Evolutionary conservation across 2,888 invertebrate genomes (phyloP).

Genomic region (Oligia latruncula): DNA sequence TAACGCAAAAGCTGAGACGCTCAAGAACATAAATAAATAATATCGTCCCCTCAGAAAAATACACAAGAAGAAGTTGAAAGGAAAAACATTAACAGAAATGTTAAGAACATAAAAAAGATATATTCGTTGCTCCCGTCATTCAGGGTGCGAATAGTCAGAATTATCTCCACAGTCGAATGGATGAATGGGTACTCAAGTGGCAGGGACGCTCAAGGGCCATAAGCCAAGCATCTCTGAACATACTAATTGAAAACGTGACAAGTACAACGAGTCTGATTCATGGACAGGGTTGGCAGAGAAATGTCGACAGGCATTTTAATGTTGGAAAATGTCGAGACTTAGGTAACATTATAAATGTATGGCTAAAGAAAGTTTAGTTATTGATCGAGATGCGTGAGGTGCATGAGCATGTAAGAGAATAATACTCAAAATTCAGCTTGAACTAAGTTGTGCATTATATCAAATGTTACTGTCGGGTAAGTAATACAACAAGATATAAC

Average conservation of each 20-base stretch:
- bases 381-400: neutral
- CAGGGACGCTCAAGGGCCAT: slow-evolving; percentile 73
- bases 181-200: slow-evolving; percentile 62
- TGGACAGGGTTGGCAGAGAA: slow-evolving; percentile 63
- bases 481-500: too few species aligned
- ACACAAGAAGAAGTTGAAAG: slow-evolving; percentile 20
- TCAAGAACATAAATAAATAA: slow-evolving; percentile 41
- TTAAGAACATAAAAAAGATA: slow-evolving; percentile 60
- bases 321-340: slow-evolving; percentile 10
- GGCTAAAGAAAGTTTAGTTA: neutral
- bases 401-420: neutral
- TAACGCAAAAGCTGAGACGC: neutral
- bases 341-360: neutral
- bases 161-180: slow-evolving; percentile 60
- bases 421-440: neutral
- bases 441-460: neutral
- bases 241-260: slow-evolving; percentile 88
- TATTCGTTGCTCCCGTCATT: slow-evolving; percentile 58
- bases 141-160: slow-evolving; percentile 63
- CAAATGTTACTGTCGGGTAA: neutral
- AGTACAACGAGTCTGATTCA: slow-evolving; percentile 71
- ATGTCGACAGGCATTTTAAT: slow-evolving; percentile 13
- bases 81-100: slow-evolving; percentile 54
- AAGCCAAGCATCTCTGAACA: slow-evolving; percentile 76
- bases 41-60: slow-evolving; percentile 28